These are phyloP conservation scores for Stomatorhinus ivindoensis DNA, from an alignment of 2,113 vertebrate genomes.

Conservation along the genomic window DNA sequence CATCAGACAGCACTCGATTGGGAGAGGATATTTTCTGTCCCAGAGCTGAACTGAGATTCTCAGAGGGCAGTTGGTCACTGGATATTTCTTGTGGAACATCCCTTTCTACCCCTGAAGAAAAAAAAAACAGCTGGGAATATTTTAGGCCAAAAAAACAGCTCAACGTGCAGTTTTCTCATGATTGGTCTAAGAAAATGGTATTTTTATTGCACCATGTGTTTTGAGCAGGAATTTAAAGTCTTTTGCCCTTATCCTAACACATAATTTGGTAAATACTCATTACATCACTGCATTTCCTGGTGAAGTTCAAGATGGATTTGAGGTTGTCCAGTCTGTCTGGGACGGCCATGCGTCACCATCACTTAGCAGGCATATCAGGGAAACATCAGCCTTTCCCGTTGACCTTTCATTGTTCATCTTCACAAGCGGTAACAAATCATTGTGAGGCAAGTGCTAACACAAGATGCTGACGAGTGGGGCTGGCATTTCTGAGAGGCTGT, in stretches of 20 bases:
- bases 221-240: not conserved
- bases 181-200: not conserved
- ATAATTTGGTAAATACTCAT: slow-evolving; percentile 17
- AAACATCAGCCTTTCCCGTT: slow-evolving; percentile 1
- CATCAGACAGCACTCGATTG: slow-evolving; percentile 79
- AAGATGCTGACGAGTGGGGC: not conserved
- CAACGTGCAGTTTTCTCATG: not conserved
- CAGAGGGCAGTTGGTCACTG: slow-evolving; percentile 76
- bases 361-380: not conserved
- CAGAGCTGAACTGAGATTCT: slow-evolving; percentile 82
- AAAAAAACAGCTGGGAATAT: not conserved
- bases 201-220: not conserved
- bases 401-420: slow-evolving; percentile 17
- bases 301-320: not conserved
- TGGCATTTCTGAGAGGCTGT: not conserved
- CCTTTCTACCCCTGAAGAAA: slow-evolving; percentile 52
- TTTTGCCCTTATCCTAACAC: not conserved
- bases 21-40: slow-evolving; percentile 87
- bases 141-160: not conserved
- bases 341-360: not conserved
- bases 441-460: not conserved
- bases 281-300: not conserved
- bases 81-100: slow-evolving; percentile 70
- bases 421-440: not conserved
- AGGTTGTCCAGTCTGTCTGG: not conserved